Percentiles rank a stretch among this genome's conserved stretches.
Evolutionary conservation across 53 echinoderm and acorn worm genomes (phyloP).

Genomic region (Stichopus horrens): DNA sequence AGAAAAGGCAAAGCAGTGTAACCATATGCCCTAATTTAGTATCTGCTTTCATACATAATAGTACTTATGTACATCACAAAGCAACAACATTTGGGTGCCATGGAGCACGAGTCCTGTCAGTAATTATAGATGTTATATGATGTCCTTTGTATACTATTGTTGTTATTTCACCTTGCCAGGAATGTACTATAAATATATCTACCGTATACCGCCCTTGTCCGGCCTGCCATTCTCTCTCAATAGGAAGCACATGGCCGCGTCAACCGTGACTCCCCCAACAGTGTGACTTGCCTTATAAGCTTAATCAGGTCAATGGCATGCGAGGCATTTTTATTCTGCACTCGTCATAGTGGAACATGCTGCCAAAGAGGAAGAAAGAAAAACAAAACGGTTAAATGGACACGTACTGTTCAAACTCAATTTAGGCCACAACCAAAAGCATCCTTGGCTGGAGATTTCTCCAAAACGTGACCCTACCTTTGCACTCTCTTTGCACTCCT

Average conservation of each 20-base stretch:
- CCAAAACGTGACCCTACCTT: neutral
- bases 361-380: neutral
- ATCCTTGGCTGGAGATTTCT: neutral
- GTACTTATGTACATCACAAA: too few species aligned
- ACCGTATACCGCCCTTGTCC: neutral
- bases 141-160: slow-evolving; percentile 7
- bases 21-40: too few species aligned
- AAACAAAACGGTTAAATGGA: neutral
- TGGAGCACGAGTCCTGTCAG: too few species aligned
- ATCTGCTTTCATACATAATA: too few species aligned
- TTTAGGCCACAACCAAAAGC: neutral
- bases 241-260: neutral
- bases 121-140: too few species aligned
- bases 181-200: slow-evolving; percentile 34
- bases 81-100: too few species aligned
- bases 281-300: slow-evolving; percentile 37
- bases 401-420: neutral
- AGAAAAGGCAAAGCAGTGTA: too few species aligned
- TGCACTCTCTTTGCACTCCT: neutral
- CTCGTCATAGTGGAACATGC: neutral
- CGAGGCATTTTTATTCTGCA: slow-evolving; percentile 1
- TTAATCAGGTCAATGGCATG: slow-evolving; percentile 37
- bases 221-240: neutral
- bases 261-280: neutral
- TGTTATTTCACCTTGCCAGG: slow-evolving; percentile 4